Conservation (phyloP, 2,113 vertebrate species). For the Pipra filicauda region DNA sequence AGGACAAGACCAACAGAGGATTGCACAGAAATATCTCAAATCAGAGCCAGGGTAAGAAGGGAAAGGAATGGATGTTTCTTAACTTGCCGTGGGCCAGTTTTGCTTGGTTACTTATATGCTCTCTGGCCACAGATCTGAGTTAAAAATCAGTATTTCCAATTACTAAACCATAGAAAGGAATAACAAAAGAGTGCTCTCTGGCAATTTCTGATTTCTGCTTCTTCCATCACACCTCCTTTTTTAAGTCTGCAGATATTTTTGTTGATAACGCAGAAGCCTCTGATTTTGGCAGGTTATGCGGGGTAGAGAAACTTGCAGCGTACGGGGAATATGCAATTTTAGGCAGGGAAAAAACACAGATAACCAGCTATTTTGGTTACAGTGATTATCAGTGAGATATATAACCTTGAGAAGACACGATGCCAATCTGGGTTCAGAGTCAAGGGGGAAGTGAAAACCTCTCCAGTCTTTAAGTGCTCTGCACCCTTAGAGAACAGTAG, state of each 20-base stretch:
- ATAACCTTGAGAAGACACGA: slow-evolving; percentile 2
- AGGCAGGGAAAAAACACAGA: neutral
- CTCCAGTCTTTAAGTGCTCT: neutral
- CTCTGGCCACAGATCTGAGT: neutral
- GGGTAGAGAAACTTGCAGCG: slow-evolving; percentile 5
- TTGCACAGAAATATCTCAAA: neutral
- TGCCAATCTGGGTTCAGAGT: neutral
- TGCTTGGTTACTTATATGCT: accelerated
- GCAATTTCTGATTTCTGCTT: neutral
- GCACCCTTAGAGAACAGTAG: neutral
- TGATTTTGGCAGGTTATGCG: slow-evolving; percentile 23
- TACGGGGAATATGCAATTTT: slow-evolving; percentile 21
- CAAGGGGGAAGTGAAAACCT: neutral
- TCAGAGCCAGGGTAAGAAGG: neutral
- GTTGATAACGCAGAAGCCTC: slow-evolving; percentile 10
- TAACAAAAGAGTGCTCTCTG: neutral
- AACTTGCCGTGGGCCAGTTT: neutral
- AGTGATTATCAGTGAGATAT: slow-evolving; percentile 16
- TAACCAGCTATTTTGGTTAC: slow-evolving; percentile 4
- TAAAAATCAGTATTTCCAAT: neutral
- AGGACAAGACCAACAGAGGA: neutral
- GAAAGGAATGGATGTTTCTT: neutral
- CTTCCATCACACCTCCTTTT: neutral
- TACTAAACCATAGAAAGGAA: neutral
- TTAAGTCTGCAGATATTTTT: slow-evolving; percentile 43